Evolutionary conservation across 1,140 invertebrate genomes (phyloP).

Genomic region (Augochlora pura): DNA sequence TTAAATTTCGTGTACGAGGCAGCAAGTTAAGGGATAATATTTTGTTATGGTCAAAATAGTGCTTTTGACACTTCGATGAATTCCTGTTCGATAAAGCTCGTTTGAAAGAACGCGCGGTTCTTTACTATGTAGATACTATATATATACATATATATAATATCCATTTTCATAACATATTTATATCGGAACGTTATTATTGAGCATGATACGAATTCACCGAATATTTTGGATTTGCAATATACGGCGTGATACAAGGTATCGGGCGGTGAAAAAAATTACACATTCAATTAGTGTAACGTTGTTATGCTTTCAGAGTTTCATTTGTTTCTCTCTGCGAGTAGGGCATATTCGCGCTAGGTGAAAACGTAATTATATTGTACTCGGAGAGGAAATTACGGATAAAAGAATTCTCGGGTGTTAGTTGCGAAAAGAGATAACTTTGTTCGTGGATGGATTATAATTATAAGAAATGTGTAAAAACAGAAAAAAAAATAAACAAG

Average conservation of each 20-base stretch:
- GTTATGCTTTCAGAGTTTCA: background rate
- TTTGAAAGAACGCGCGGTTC: background rate
- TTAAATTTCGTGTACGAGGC: slow-evolving; percentile 5
- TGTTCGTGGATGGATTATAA: background rate
- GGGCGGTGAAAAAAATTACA: background rate
- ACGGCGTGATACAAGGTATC: background rate
- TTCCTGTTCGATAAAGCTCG: slow-evolving; percentile 4
- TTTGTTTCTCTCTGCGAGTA: background rate
- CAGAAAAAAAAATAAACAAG: too few species aligned
- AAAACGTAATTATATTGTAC: background rate
- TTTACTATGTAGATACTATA: slow-evolving; percentile 6
- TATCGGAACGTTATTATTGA: slow-evolving; percentile 25
- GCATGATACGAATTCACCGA: background rate
- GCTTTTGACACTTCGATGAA: background rate
- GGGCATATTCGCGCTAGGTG: background rate
- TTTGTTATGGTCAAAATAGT: slow-evolving; percentile 27
- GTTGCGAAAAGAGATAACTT: background rate
- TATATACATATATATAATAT: slow-evolving; percentile 30
- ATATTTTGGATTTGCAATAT: background rate
- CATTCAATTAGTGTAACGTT: background rate
- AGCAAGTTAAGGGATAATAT: slow-evolving; percentile 24
- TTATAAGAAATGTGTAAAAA: slow-evolving; percentile 10
- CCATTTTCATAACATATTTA: slow-evolving; percentile 25
- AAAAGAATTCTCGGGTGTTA: slow-evolving; percentile 30
- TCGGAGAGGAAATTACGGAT: slow-evolving; percentile 6